These are phyloP conservation scores for Amphilophus citrinellus DNA, from an alignment of 2,113 vertebrate species.

Conservation along the genomic window DNA sequence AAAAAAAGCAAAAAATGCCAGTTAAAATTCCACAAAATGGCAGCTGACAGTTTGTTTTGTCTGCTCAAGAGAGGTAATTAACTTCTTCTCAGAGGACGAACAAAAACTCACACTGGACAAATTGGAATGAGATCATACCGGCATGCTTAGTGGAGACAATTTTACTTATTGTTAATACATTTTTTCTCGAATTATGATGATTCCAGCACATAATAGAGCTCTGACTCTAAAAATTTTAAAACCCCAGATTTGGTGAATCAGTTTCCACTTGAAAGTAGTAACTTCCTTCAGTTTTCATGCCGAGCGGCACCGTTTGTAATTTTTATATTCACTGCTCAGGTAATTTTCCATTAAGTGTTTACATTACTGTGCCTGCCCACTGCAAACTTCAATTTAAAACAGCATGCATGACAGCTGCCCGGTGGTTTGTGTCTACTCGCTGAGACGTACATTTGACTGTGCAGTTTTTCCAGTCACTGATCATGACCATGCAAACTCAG, in stretches of 20 bases:
- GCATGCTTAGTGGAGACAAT: background rate
- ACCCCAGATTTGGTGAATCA: background rate
- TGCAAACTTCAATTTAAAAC: slow-evolving; percentile 39
- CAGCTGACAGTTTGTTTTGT: slow-evolving; percentile 9
- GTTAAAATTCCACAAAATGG: background rate
- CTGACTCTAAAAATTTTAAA: background rate
- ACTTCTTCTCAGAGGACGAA: slow-evolving; percentile 1
- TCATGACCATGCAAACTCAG: slow-evolving; percentile 34
- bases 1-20: background rate
- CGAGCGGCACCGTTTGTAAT: background rate
- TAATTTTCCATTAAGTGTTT: slow-evolving; percentile 52
- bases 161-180: background rate
- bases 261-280: background rate
- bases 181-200: background rate
- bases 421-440: slow-evolving; percentile 28
- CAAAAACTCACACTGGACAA: background rate
- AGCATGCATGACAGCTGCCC: slow-evolving; percentile 34
- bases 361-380: slow-evolving; percentile 7
- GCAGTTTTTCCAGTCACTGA: slow-evolving; percentile 57
- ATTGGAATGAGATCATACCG: background rate
- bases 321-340: slow-evolving; percentile 28
- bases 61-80: background rate
- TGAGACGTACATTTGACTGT: slow-evolving; percentile 37
- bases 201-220: background rate
- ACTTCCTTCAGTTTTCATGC: background rate